Evolutionary conservation across 2,888 invertebrate genomes (phyloP), one percentile per base, ranked within the genome.

Genomic region (Oxycera nigricornis): DNA sequence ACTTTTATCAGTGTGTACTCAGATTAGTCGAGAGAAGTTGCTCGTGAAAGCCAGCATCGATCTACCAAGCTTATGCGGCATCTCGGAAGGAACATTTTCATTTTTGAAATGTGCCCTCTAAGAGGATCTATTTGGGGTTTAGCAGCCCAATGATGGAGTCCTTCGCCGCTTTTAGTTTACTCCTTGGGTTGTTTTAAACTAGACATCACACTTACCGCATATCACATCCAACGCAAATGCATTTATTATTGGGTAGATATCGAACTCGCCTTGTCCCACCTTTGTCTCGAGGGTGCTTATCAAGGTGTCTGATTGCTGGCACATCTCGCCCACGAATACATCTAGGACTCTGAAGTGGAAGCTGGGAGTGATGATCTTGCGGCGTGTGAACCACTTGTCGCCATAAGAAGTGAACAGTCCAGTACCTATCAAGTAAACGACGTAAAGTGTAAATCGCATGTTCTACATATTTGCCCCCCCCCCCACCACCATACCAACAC

Each of bases 301-400:
- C 14, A 70, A 22, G 46, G 55, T 70, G 35, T 70, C 52, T 20
- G 70, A 78, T 22, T 70, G 70, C 7, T 52, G 17, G 31, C 55
- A 22, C 70, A 70, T 70, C 20, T 55, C 55, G 1, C 55, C 70
- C 4, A 55, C 55, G n/a, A 85, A 86, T 1, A 83, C 81, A 35
- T 85, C 83, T 11, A 86, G 78, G 22, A 86, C 81, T 65, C 82
- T 82, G 76, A 84, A 82, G 77, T 86, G 86, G 77, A 86, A 86
- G 2, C 85, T 82, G 2, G 86, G 85, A 0, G 84, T 86, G 26
- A 86, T 84, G 72, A 86, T 78, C 80, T 84, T 85, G 46, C 86
- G 80, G 67, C 84, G 83, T 1, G 81, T 80, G 31, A 81, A 79
- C 86, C 86, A 86, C 78, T 83, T 83, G 39, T 81, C 78, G n/a